Conservation (phyloP, 2,888 invertebrate genomes). For the Lysandra coridon region DNA sequence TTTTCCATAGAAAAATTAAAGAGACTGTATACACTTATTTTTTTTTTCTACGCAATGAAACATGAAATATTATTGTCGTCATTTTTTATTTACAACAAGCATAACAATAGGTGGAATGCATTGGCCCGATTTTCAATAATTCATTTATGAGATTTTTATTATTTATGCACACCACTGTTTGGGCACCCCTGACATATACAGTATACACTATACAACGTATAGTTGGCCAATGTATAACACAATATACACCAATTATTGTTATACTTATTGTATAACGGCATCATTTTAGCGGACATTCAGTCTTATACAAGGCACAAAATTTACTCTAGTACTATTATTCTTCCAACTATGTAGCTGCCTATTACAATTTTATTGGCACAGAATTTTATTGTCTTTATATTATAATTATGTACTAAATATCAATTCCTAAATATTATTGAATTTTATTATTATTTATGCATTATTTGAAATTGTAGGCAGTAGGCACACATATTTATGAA, state of each 20-base stretch:
- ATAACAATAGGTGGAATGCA: background rate
- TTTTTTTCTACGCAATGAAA: background rate
- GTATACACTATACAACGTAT: background rate
- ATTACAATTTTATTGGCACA: slow-evolving; percentile 43
- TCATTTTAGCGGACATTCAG: slow-evolving; percentile 44
- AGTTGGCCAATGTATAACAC: background rate
- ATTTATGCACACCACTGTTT: background rate
- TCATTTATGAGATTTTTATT: background rate
- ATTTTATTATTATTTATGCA: slow-evolving; percentile 1
- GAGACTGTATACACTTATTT: background rate
- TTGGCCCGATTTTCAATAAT: background rate
- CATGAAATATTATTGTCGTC: background rate
- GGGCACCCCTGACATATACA: background rate
- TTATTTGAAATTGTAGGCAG: background rate
- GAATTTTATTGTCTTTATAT: slow-evolving; percentile 43
- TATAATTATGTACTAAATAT: slow-evolving; percentile 13
- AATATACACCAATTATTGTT: background rate
- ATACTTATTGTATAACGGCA: background rate
- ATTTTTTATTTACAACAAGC: background rate
- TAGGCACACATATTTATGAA: background rate
- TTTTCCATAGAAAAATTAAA: background rate
- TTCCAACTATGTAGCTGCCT: slow-evolving; percentile 51
- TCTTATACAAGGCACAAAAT: slow-evolving; percentile 70
- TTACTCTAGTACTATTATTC: slow-evolving; percentile 38
- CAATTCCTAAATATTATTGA: slow-evolving; percentile 32